phyloP scores from a whole-genome alignment of 2,113 vertebrate species.

The human (Homo sapiens) region GRCh38 chr13:98881501-98882000 shows the following conservation, averaged over 20 bases:
- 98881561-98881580: constrained; percentile 96
- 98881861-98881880: not conserved
- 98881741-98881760: constrained; percentile 2
- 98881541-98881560: constrained; percentile 88
- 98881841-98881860: constrained; percentile 15
- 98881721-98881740: constrained; percentile 37
- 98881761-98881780: not conserved
- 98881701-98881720: constrained; percentile 19
- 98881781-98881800: not conserved
- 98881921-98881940: constrained; percentile 93
- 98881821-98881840: constrained; percentile 1
- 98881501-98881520: constrained; percentile 64
- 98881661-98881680: constrained; percentile 47
- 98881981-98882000: constrained; percentile 97
- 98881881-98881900: constrained; percentile 91
- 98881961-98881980: constrained; percentile 99
- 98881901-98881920: constrained; percentile 98
- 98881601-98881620: constrained; percentile 98
- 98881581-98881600: constrained; percentile 97
- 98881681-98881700: constrained; percentile 50
- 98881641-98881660: constrained; percentile 66
- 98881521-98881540: constrained; percentile 22
- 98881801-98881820: not conserved
- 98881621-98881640: constrained; percentile 91
- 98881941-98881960: constrained; percentile 96